phyloP scores from a whole-genome alignment of 2,888 invertebrate genomes.

The Tachina fera region DNA sequence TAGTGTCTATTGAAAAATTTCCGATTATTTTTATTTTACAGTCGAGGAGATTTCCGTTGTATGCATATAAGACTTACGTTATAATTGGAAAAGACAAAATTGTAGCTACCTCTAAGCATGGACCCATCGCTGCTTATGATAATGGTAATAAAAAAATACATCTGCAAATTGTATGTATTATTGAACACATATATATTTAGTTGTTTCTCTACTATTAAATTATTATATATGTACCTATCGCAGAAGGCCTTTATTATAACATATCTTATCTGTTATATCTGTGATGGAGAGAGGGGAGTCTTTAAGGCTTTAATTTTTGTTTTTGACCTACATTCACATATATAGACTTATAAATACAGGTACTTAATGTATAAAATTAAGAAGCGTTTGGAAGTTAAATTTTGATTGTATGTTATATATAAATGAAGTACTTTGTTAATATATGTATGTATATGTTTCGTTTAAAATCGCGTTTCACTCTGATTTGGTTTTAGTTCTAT shows the following conservation, averaged over 20 bases:
- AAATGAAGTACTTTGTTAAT: neutral
- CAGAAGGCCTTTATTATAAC: neutral
- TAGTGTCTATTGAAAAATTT: no score
- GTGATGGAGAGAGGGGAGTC: neutral
- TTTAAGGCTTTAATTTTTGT: constrained; percentile 12
- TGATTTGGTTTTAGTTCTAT: constrained; percentile 55
- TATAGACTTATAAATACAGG: constrained; percentile 22
- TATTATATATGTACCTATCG: no score
- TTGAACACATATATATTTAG: neutral
- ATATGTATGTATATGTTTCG: neutral
- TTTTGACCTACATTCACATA: neutral
- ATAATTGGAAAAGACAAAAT: no score
- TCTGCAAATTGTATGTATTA: no score
- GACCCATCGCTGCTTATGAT: no score
- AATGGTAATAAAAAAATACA: no score
- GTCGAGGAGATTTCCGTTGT: no score
- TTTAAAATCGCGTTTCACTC: constrained; percentile 78
- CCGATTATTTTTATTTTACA: no score
- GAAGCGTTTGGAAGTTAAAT: constrained; percentile 1
- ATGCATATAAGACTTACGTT: no score
- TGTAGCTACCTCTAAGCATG: no score
- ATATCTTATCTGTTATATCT: neutral
- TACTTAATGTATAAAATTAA: constrained; percentile 27
- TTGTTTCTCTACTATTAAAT: neutral
- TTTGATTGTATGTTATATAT: neutral